Evolutionary conservation across 2,797 vertebrate species (phyloP).

Genomic region (Alfaro cultratus): DNA sequence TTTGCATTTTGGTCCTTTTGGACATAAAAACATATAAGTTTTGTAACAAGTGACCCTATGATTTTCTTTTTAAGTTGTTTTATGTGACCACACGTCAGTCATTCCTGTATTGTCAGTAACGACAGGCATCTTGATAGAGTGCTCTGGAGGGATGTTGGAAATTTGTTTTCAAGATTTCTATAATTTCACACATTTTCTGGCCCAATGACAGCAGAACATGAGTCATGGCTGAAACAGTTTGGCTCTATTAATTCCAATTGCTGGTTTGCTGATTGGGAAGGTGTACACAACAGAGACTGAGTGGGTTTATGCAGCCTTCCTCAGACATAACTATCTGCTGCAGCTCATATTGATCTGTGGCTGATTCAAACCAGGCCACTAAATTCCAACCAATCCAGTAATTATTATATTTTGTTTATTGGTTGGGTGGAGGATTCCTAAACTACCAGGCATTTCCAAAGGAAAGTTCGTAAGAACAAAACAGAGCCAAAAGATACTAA

Average conservation of each 20-base stretch:
- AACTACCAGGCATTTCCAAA: not conserved
- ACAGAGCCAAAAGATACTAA: not conserved
- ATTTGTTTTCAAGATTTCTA: not conserved
- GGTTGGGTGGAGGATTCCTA: not conserved
- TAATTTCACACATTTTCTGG: not conserved
- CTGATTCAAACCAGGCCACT: not conserved
- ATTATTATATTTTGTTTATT: not conserved
- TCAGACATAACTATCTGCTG: not conserved
- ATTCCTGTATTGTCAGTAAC: not conserved
- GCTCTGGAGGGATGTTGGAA: not conserved
- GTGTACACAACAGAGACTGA: not conserved
- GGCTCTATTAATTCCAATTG: not conserved
- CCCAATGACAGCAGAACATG: not conserved
- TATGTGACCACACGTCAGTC: not conserved
- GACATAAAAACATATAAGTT: not conserved
- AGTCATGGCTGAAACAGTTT: not conserved
- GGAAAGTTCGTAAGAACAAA: not conserved
- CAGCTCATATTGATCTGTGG: not conserved
- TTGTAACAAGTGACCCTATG: not conserved
- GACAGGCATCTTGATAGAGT: not conserved
- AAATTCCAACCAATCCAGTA: not conserved
- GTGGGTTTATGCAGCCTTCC: not conserved
- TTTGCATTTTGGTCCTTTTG: not conserved
- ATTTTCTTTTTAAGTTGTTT: not conserved
- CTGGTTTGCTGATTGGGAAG: not conserved